phyloP scores from a whole-genome alignment of 2,113 vertebrate genomes.

The Tupaia tana region DNA sequence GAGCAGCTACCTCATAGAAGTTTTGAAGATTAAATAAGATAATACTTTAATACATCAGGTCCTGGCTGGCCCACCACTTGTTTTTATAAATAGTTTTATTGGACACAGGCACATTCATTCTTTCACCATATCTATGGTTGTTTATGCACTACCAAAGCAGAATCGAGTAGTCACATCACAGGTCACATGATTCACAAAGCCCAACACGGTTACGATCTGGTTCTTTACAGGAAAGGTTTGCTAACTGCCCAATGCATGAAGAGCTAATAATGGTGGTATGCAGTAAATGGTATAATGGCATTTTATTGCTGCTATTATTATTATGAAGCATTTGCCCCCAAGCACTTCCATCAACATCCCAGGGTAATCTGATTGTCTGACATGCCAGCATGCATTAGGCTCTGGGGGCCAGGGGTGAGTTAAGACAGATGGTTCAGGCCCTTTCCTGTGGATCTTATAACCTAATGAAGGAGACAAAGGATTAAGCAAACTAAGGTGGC shows the following conservation, averaged over 20 bases:
- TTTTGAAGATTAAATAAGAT: background rate
- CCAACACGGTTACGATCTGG: background rate
- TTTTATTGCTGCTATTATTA: background rate
- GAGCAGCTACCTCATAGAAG: background rate
- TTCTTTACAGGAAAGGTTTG: background rate
- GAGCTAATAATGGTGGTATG: too few relatives aligned
- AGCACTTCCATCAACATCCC: background rate
- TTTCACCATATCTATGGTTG: background rate
- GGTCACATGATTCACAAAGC: background rate
- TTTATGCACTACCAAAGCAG: background rate
- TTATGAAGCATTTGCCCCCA: background rate
- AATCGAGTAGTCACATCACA: background rate
- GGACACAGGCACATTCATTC: background rate
- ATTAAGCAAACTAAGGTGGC: background rate
- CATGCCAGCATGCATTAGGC: background rate
- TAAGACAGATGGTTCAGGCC: background rate
- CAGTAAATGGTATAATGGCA: fast-evolving
- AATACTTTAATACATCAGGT: background rate
- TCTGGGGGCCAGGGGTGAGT: background rate
- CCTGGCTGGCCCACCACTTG: background rate
- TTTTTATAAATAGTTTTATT: background rate
- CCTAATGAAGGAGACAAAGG: background rate
- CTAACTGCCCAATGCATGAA: background rate
- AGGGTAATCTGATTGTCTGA: background rate
- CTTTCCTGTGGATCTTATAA: background rate